Base-by-base conservation (phyloP, 2,888 invertebrate genomes). In the Stramonita haemastoma region DNA sequence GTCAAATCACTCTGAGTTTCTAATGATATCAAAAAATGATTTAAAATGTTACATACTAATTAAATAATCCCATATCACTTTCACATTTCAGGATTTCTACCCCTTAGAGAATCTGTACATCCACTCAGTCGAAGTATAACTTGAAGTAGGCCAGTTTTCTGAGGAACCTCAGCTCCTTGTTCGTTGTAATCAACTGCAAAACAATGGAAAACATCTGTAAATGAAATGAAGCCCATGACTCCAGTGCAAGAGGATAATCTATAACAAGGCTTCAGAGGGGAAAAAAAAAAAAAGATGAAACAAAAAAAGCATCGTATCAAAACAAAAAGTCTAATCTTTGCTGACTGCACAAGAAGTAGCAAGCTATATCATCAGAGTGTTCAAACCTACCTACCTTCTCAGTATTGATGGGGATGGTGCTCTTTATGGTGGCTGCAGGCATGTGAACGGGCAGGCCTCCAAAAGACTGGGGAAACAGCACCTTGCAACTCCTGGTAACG, bases 141-240 rank as follows among this genome's bases (percentile, higher is more conserved):
- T 96, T 95, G 87, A 96, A 91, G 91, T 96, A 96, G 15, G 96
- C 96, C 90, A 96, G 92, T 91, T 94, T 95, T 91, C 95, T 92
- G 89, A 95, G 94, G 91, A 94, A 95, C 91, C 95, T 96, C 91
- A 95, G 95, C 89, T 95, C 95, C 91, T 95, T 95, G 91, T 95
- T 95, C 60, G 96, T 96, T 91, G 95, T 95, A 91, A 2, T 46
- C 84, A 46, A 79, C 86, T 86, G 66, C 32, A 66, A 34, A 60
- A 8, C 26, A 29, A 60, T n/a, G 60, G 66, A 86, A 13, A 86
- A 66, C 13, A 13, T 66, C 17, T 13, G 26, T 66, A 66, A 66
- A 66, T 2, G 66, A 66, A 26, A 66, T 22, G 26, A 2, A 66
- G 66, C 66, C 26, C 66, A 66, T 26, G 26, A 26, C 66, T 22